Evolutionary conservation across 2,797 vertebrate species (phyloP).

Genomic region (Falco biarmicus): DNA sequence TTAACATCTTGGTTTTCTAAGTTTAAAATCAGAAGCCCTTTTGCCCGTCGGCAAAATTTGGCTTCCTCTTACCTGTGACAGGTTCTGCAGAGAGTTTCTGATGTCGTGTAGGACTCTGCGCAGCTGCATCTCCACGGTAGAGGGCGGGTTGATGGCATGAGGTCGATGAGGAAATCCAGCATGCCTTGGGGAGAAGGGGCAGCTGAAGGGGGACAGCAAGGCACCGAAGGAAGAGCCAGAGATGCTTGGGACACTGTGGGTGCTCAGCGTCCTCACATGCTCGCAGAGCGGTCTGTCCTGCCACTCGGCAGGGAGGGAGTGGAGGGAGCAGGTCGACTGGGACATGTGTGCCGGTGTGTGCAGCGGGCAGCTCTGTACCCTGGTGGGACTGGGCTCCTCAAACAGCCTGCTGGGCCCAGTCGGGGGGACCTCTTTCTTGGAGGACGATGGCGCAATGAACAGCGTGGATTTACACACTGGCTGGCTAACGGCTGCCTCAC

Average conservation of each 20-base stretch:
- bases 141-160: conserved; percentile 71
- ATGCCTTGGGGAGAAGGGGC: conserved; percentile 69
- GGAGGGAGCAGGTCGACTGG: conserved; percentile 84
- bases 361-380: conserved; percentile 70
- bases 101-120: conserved; percentile 93
- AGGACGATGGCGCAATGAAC: conserved; percentile 76
- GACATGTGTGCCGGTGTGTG: conserved; percentile 72
- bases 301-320: conserved; percentile 81
- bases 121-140: conserved; percentile 92
- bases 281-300: conserved; percentile 77
- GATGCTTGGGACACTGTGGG: conserved; percentile 88
- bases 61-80: conserved; percentile 84
- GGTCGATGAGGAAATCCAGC: conserved; percentile 57
- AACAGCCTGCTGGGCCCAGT: neutral
- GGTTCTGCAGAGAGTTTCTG: conserved; percentile 88
- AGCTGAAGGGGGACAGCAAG: conserved; percentile 66
- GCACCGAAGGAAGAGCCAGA: conserved; percentile 62
- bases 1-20: neutral
- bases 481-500: neutral
- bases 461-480: conserved; percentile 79
- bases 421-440: conserved; percentile 57
- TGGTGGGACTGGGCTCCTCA: conserved; percentile 59
- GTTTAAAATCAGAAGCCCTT: neutral
- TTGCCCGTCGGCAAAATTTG: neutral
- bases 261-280: conserved; percentile 81